Conservation (phyloP, 2,888 invertebrate species). For the Metalampra italica region DNA sequence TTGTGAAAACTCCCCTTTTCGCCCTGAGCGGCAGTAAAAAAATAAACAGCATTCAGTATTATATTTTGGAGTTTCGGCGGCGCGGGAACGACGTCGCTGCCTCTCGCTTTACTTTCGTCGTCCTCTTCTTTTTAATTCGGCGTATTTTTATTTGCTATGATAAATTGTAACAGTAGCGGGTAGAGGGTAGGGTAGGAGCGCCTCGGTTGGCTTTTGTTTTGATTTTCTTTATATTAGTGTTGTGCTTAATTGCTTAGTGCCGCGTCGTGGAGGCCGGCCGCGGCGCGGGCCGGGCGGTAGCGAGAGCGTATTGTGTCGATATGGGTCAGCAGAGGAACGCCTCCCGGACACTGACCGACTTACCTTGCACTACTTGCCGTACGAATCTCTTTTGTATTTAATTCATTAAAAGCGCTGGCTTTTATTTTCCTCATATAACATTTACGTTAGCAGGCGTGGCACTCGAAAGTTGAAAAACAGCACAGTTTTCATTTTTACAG, state of each 20-base stretch:
- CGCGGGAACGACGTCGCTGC: slow-evolving; percentile 49
- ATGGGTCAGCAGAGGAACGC: slow-evolving; percentile 58
- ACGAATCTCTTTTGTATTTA: slow-evolving; percentile 21
- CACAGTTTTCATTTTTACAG: no score
- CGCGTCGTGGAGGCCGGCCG: no score
- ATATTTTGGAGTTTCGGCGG: slow-evolving; percentile 58
- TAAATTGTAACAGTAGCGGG: slow-evolving; percentile 71
- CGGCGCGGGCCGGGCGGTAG: no score
- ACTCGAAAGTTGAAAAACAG: no score
- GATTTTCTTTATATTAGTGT: slow-evolving; percentile 70
- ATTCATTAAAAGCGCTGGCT: not conserved
- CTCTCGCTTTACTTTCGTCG: slow-evolving; percentile 64
- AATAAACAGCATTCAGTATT: slow-evolving; percentile 55
- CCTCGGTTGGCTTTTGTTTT: slow-evolving; percentile 69
- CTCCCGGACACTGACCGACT: slow-evolving; percentile 51
- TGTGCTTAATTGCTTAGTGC: slow-evolving; percentile 74
- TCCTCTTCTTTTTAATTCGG: slow-evolving; percentile 75
- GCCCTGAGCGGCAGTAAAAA: slow-evolving; percentile 45
- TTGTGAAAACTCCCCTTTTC: slow-evolving; percentile 42
- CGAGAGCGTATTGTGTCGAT: slow-evolving; percentile 69
- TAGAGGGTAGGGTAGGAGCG: slow-evolving; percentile 30
- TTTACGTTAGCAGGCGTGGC: not conserved
- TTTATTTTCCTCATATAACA: slow-evolving; percentile 2
- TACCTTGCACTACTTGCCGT: slow-evolving; percentile 37
- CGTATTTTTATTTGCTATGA: slow-evolving; percentile 78